Evolutionary conservation across 2,113 vertebrate genomes (phyloP).

Genomic region (Alligator sinensis): DNA sequence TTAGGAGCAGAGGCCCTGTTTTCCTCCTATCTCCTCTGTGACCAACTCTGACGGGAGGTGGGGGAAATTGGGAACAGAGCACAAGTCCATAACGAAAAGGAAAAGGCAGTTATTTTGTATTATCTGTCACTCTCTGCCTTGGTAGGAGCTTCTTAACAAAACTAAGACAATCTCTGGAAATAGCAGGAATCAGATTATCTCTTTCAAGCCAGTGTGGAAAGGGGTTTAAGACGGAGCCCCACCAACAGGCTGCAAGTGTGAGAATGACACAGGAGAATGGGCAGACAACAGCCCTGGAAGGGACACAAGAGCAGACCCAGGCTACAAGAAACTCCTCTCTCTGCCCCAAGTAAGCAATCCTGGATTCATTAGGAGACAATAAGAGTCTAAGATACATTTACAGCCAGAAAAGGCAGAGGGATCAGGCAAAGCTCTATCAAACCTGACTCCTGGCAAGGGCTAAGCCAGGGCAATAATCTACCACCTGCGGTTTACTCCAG

Average conservation of each 20-base stretch:
- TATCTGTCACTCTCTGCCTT: background rate
- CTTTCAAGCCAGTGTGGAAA: background rate
- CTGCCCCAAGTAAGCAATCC: too few species aligned
- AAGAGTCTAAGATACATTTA: background rate
- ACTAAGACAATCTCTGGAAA: background rate
- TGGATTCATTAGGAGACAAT: background rate
- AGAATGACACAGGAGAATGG: too few species aligned
- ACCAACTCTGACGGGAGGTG: background rate
- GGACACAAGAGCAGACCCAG: background rate
- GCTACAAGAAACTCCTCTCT: background rate
- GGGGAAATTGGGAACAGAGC: accelerated
- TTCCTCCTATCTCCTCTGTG: background rate
- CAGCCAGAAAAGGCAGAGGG: background rate
- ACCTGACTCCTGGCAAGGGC: background rate
- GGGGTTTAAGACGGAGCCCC: background rate
- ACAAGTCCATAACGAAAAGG: background rate
- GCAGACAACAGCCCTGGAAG: background rate
- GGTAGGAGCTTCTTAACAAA: background rate
- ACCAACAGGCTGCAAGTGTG: background rate
- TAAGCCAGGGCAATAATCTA: background rate
- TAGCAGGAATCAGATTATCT: background rate
- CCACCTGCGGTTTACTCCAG: background rate
- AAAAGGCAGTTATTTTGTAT: background rate
- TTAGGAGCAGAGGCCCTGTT: accelerated
- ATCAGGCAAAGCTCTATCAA: background rate